phyloP scores from a whole-genome alignment of 2,888 invertebrate species.

The Leptopterna dolabrata region DNA sequence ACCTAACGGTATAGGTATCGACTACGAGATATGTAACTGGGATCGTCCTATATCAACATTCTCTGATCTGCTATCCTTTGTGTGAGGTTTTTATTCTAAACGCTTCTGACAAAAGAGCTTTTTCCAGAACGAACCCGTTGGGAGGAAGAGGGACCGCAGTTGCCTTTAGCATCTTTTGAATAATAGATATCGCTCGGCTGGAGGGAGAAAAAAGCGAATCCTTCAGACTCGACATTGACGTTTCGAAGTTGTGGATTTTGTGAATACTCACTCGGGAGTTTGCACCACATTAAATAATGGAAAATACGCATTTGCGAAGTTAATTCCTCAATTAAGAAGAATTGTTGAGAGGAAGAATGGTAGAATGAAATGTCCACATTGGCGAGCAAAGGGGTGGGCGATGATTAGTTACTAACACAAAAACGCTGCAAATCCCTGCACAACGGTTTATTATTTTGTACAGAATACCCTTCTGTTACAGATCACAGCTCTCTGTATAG shows the following conservation, averaged over 20 bases:
- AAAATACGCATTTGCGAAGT: not conserved
- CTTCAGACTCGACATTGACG: slow-evolving; percentile 21
- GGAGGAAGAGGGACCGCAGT: not conserved
- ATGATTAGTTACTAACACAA: too few relatives aligned
- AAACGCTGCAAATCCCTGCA: too few relatives aligned
- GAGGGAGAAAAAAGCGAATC: slow-evolving; percentile 5
- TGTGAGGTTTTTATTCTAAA: not conserved
- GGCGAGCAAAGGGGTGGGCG: too few relatives aligned
- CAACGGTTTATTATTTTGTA: too few relatives aligned
- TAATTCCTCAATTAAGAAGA: too few relatives aligned
- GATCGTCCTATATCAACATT: slow-evolving; percentile 27
- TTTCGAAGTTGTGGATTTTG: not conserved
- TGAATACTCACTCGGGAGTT: not conserved
- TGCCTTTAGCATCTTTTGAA: slow-evolving; percentile 41
- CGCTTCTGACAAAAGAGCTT: slow-evolving; percentile 1
- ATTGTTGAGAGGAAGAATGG: too few relatives aligned
- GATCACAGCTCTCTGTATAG: too few relatives aligned
- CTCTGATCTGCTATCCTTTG: not conserved
- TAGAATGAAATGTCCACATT: too few relatives aligned
- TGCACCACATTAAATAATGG: not conserved
- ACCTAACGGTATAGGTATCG: not conserved
- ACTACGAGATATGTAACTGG: slow-evolving; percentile 12
- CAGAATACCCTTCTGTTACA: too few relatives aligned
- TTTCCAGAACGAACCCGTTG: not conserved
- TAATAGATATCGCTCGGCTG: slow-evolving; percentile 17